Evolutionary conservation across 2,797 vertebrate species (phyloP).

Genomic region (Megaceryle alcyon): DNA sequence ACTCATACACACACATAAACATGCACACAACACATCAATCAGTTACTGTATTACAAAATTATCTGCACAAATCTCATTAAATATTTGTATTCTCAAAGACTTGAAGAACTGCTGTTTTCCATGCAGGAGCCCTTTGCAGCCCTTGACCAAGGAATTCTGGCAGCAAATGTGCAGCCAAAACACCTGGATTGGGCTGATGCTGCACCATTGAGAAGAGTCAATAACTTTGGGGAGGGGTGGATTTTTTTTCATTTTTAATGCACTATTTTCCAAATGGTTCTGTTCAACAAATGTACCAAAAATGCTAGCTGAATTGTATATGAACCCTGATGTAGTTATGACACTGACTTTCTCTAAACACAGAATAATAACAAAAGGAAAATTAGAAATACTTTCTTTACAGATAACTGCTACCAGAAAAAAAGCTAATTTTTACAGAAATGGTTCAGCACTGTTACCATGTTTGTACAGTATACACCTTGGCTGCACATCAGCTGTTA

Average conservation of each 20-base stretch:
- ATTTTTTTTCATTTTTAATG: not conserved
- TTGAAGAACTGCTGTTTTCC: not conserved
- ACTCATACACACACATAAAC: not conserved
- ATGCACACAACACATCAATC: not conserved
- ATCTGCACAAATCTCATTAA: not conserved
- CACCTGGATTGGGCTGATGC: not conserved
- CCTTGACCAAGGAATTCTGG: not conserved
- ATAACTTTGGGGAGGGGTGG: not conserved
- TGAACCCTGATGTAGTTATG: not conserved
- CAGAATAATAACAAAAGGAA: not conserved
- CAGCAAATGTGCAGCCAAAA: not conserved
- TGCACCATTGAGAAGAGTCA: not conserved
- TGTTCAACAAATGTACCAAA: not conserved
- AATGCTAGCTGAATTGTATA: not conserved
- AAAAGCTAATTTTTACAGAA: conserved; percentile 6
- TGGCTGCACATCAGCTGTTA: conserved; percentile 56
- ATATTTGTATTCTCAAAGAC: not conserved
- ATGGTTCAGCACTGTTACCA: not conserved
- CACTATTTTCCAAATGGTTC: not conserved
- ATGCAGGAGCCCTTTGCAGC: not conserved
- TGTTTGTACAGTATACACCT: conserved; percentile 40
- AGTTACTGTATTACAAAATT: not conserved
- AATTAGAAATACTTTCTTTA: not conserved
- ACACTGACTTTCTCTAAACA: not conserved
- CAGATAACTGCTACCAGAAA: not conserved